phyloP scores from a whole-genome alignment of 2,888 invertebrate species.

The Helleia helle region DNA sequence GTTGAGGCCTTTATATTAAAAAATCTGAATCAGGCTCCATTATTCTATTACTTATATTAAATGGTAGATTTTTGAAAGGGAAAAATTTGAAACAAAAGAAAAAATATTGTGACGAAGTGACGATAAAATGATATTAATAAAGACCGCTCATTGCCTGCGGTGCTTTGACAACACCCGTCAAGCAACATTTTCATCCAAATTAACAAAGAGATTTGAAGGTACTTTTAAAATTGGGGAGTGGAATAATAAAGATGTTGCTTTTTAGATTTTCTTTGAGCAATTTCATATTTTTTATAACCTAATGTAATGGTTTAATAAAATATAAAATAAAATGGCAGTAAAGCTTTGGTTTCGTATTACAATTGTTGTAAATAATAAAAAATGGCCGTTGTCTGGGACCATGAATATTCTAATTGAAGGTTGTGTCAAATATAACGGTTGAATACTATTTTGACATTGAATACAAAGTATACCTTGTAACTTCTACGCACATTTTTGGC shows the following conservation, averaged over 20 bases:
- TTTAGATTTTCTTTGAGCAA: background rate
- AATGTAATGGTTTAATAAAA: background rate
- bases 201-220: constrained; percentile 3
- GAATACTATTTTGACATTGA: too few relatives aligned
- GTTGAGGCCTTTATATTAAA: too few relatives aligned
- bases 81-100: background rate
- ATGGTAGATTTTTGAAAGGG: background rate
- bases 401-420: too few relatives aligned
- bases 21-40: background rate
- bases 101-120: constrained; percentile 1
- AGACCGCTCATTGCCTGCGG: background rate
- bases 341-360: too few relatives aligned
- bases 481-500: too few relatives aligned
- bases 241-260: background rate
- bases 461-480: too few relatives aligned
- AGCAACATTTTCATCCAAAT: constrained; percentile 4
- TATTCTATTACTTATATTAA: background rate
- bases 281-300: background rate
- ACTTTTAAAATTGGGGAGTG: background rate
- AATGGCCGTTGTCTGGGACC: too few relatives aligned
- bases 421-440: too few relatives aligned
- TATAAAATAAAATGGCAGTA: constrained; percentile 2
- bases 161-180: constrained; percentile 3
- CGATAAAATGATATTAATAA: constrained; percentile 5
- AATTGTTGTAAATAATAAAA: too few relatives aligned